Base-by-base conservation (phyloP, 2,888 invertebrate species). In the Ormyrus rosae region DNA sequence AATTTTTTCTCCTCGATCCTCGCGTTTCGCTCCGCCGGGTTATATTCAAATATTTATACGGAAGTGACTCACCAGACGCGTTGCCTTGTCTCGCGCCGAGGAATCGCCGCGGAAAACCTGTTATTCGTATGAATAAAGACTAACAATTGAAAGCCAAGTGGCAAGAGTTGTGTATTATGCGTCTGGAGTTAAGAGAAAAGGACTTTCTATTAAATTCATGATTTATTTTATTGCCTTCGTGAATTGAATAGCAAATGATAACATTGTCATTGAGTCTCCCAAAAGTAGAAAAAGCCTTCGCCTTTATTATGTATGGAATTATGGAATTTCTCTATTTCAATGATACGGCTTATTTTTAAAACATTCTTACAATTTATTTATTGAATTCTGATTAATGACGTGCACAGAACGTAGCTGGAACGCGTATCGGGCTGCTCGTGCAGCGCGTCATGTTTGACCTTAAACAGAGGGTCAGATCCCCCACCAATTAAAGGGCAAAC, bases 401-500 rank as follows among this genome's bases (percentile, higher is more conserved):
- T 34, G 34, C 34, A 34, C 34, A 4, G 34, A 34, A 3, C 45
- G 13, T 56, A 67, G 45, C 13, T 45, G 34, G 5, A 56, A 60
- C 34, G 51, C 61, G 67, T 60, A 72, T 71, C 56, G 64, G 10
- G 19, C 58, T 56, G 53, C 73, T 46, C 70, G 64, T 48, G 5
- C 53, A 58, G 72, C 73, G 53, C 81, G 69, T 77, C 81, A 56
- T 81, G 74, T 81, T 81, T 78, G 74, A 78, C 81, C 78, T 81
- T 81, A 78, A 81, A 81, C 81, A 81, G 81, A 81, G 78, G 78
- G 81, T 76, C 75, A 69, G 67, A 48, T 46, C 73, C 73, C 67
- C 78, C 71, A 60, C 67, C 78, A 78, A 81, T 81, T 81, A 81
- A 81, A 81, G 70, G 69, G 78, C 70, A 81, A 81, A 81, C 51